Evolutionary conservation across 53 echinoderm and acorn worm genomes (phyloP), one percentile per base, ranked within the genome.

Genomic region (Zoroaster sp.): DNA sequence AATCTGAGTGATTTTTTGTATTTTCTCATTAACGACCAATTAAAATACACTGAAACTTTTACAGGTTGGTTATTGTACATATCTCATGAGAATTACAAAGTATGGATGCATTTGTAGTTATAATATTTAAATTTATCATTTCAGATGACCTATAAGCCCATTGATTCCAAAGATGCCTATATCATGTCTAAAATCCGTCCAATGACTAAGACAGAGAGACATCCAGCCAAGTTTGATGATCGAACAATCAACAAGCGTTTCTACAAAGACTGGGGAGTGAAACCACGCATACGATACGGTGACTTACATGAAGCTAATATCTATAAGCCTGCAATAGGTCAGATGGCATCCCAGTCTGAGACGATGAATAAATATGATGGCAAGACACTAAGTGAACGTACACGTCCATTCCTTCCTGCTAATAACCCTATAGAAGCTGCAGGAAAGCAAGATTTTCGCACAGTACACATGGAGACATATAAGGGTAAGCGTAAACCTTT

Each of bases 161-260:
- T 94, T 28, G 90, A 91, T 18, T 34, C 80, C 37, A 86, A 81
- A 38, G 74, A 87, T 30, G 89, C 88, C 1, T 89, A 93, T 76
- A 53, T 66, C 83, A 35, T 78, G 52, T 71, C 75, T 25, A 37
- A 78, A 72, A 8, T 67, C 13, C 91, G 95, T 35, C 91, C 94
- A 34, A 87, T 91, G 77, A 91, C 94, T 40, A 94, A 96, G 30
- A 66, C 93, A 25, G 91, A 93, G 18, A 47, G 77, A 47, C 49
- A 66, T 4, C 90, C 95, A 32, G 98, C 90, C 17, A 93, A 87
- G 41, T 98, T 98, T 87, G 92, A 98, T 39, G 98, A 95, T 87
- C 92, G 92, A 65, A 98, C 95, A 39, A 97, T 95, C 35, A 95
- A 97, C 88, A 97, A 95, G 38, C 91, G 93, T 35, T 97, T 94